These are phyloP conservation scores for Pangasius macronema DNA, from an alignment of 2,797 vertebrate species.

Conservation along the genomic window DNA sequence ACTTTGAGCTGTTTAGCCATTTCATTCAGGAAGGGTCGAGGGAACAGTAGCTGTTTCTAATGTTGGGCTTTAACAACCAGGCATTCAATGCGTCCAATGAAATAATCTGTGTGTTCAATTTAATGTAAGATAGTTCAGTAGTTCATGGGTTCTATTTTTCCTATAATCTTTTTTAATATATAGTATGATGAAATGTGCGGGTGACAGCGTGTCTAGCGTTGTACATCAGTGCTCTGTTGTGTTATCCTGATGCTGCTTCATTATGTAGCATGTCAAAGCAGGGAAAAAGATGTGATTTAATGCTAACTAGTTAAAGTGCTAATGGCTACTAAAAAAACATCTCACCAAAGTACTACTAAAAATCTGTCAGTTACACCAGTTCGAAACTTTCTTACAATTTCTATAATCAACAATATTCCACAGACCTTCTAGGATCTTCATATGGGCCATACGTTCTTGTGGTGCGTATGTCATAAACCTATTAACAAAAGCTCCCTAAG, in stretches of 20 bases:
- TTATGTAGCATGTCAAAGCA: neutral
- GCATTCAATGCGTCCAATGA: too few species aligned
- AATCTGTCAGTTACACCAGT: neutral
- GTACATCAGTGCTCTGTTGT: neutral
- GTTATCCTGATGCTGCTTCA: neutral
- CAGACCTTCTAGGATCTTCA: neutral
- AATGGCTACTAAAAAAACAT: neutral
- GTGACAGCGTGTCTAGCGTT: neutral
- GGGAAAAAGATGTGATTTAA: neutral
- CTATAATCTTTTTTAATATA: neutral
- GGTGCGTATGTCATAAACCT: neutral
- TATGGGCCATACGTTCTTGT: neutral
- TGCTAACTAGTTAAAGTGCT: neutral
- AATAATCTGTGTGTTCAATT: neutral
- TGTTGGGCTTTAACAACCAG: neutral
- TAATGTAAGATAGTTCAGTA: neutral
- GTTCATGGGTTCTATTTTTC: neutral
- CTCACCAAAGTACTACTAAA: neutral
- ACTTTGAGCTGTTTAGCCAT: neutral
- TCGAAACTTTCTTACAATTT: neutral
- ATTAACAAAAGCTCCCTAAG: neutral
- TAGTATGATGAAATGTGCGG: neutral
- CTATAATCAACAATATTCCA: neutral
- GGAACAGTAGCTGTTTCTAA: neutral
- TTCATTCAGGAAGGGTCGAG: neutral